A percentile compares a stretch with the other conserved stretches of the same genome.
phyloP scores from a whole-genome alignment of 2,888 invertebrate species.

The Eustalomyia histrio region DNA sequence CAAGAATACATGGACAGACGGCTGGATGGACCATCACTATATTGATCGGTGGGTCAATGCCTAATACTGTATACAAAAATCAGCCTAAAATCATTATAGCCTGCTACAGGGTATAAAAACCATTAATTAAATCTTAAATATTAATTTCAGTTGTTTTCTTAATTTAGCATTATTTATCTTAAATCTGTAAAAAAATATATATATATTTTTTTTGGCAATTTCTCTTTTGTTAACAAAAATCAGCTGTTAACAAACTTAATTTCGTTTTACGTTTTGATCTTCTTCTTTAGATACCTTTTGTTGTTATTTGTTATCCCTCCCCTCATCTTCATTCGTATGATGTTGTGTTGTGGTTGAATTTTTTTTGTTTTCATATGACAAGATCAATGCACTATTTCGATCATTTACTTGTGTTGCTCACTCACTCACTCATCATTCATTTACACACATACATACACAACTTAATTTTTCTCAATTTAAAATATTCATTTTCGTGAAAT shows the following conservation, averaged over 20 bases:
- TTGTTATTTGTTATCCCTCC: slow-evolving; percentile 3
- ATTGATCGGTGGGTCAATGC: too few relatives aligned
- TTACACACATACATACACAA: too few relatives aligned
- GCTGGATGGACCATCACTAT: too few relatives aligned
- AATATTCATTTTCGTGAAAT: slow-evolving; percentile 6
- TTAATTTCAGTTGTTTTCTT: background rate
- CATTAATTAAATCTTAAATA: background rate
- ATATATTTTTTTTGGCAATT: background rate
- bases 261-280: background rate
- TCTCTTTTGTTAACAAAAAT: background rate
- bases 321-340: background rate
- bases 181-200: too few relatives aligned
- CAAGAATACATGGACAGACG: too few relatives aligned
- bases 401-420: background rate
- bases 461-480: background rate
- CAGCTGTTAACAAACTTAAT: slow-evolving; percentile 9
- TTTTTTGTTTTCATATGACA: background rate
- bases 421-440: background rate
- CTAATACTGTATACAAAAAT: too few relatives aligned
- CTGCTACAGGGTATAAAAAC: too few relatives aligned
- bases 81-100: too few relatives aligned
- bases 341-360: slow-evolving; percentile 22
- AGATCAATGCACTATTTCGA: slow-evolving; percentile 60
- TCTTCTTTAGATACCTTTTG: background rate
- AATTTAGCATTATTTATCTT: background rate